A percentile compares a stretch with the other conserved stretches of the same genome.
Conservation (phyloP, 2,113 vertebrate genomes). For the Sula dactylatra region DNA sequence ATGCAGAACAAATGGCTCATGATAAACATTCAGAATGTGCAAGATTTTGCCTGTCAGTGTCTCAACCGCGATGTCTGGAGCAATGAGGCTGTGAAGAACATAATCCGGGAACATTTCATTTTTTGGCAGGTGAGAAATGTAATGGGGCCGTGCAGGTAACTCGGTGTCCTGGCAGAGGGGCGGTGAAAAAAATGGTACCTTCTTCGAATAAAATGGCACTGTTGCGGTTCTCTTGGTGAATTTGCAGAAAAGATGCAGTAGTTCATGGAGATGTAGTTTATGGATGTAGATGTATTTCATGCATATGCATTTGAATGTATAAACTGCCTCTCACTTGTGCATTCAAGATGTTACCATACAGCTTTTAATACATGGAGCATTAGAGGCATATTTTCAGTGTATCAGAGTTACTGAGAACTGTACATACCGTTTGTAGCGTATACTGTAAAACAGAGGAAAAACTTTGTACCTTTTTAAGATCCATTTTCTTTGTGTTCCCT, state of each 20-base stretch:
- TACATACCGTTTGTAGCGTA: background rate
- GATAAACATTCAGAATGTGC: conserved; percentile 99
- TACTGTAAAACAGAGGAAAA: background rate
- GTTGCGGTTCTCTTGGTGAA: background rate
- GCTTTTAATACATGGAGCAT: background rate
- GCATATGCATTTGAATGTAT: background rate
- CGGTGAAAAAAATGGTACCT: fast-evolving
- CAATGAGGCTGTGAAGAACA: conserved; percentile 93
- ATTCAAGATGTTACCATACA: fast-evolving
- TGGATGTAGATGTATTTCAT: background rate
- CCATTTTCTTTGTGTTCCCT: background rate
- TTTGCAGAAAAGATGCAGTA: background rate
- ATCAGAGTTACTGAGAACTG: background rate
- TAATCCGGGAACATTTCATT: conserved; percentile 97
- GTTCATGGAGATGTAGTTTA: background rate
- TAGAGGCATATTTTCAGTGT: background rate
- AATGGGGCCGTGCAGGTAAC: background rate
- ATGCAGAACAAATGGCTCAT: conserved; percentile 99
- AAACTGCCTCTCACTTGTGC: background rate
- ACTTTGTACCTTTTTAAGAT: background rate
- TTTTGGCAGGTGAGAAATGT: conserved; percentile 91
- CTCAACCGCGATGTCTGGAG: conserved; percentile 98
- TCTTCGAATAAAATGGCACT: background rate
- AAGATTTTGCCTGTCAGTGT: conserved; percentile 98
- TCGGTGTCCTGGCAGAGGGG: background rate